Evolutionary conservation across 2,888 invertebrate species (phyloP).

Genomic region (Drosophila fulvimacula): DNA sequence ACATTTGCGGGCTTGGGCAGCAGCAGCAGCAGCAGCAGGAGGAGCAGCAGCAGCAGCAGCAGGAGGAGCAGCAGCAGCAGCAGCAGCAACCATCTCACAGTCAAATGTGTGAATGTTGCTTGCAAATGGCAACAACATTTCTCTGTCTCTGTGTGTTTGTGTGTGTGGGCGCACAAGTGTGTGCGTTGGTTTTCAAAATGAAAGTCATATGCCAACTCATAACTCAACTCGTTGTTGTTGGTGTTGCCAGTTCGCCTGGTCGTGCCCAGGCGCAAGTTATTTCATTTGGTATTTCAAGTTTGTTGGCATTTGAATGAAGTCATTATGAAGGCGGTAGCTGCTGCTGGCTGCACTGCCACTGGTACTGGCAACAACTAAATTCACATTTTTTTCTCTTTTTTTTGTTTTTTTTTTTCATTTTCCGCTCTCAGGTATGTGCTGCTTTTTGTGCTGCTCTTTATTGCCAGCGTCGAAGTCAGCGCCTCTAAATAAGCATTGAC

Average conservation of each 20-base stretch:
- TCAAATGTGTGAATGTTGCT: conserved; percentile 72
- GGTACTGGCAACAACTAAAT: conserved; percentile 69
- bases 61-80: conserved; percentile 16
- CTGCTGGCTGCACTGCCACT: conserved; percentile 41
- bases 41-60: too few relatives aligned
- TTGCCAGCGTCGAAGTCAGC: conserved; percentile 63
- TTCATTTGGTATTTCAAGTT: conserved; percentile 81
- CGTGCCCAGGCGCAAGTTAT: conserved; percentile 74
- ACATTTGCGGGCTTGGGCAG: conserved; percentile 69
- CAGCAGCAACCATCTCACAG: conserved; percentile 56
- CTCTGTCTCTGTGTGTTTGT: conserved; percentile 28
- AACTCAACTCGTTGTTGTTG: conserved; percentile 65
- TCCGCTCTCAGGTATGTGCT: conserved; percentile 49
- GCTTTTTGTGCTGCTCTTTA: conserved; percentile 67
- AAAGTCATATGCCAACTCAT: conserved; percentile 81
- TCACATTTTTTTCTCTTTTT: conserved; percentile 63
- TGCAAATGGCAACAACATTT: conserved; percentile 70
- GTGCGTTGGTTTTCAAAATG: conserved; percentile 71
- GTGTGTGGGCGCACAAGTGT: conserved; percentile 26
- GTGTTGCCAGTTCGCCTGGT: conserved; percentile 40
- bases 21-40: conserved; percentile 28
- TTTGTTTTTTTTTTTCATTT: too few relatives aligned
- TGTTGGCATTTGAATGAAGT: conserved; percentile 82
- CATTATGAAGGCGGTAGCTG: conserved; percentile 74
- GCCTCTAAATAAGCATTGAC: conserved; percentile 77